Percentiles rank a stretch among this genome's conserved stretches.
phyloP scores from a whole-genome alignment of 2,797 vertebrate genomes.

The Echiichthys vipera region DNA sequence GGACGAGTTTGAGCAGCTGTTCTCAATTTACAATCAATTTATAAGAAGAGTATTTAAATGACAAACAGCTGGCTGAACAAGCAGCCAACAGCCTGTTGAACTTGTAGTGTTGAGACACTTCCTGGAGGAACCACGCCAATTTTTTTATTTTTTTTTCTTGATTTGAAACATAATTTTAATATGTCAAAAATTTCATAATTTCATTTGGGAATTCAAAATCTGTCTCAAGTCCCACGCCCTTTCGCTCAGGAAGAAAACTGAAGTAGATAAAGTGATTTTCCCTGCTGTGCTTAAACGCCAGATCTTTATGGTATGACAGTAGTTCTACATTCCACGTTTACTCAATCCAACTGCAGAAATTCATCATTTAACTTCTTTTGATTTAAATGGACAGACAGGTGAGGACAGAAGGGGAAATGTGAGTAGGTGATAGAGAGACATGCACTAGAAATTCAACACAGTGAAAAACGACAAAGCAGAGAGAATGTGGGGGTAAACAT shows the following conservation, averaged over 20 bases:
- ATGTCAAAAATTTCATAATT: background rate
- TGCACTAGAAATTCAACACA: background rate
- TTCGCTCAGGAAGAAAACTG: background rate
- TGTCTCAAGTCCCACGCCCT: background rate
- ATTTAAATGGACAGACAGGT: background rate
- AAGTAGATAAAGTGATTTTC: background rate
- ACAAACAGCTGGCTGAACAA: constrained; percentile 19
- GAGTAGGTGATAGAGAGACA: background rate
- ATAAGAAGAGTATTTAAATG: background rate
- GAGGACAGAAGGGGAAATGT: background rate
- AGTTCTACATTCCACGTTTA: background rate
- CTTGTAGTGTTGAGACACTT: background rate
- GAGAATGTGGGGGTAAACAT: too few relatives aligned
- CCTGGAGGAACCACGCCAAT: background rate
- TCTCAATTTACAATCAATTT: constrained; percentile 11
- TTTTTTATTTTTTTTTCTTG: background rate
- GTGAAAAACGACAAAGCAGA: background rate
- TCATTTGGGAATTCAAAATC: constrained; percentile 3
- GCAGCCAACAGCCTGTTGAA: constrained; percentile 7
- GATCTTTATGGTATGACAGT: background rate
- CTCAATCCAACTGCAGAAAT: background rate
- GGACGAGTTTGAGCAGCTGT: constrained; percentile 9
- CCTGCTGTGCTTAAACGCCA: constrained; percentile 5
- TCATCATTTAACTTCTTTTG: background rate
- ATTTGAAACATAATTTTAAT: background rate